phyloP scores from a whole-genome alignment of 2,888 invertebrate species.

The Oeneis ivallda region DNA sequence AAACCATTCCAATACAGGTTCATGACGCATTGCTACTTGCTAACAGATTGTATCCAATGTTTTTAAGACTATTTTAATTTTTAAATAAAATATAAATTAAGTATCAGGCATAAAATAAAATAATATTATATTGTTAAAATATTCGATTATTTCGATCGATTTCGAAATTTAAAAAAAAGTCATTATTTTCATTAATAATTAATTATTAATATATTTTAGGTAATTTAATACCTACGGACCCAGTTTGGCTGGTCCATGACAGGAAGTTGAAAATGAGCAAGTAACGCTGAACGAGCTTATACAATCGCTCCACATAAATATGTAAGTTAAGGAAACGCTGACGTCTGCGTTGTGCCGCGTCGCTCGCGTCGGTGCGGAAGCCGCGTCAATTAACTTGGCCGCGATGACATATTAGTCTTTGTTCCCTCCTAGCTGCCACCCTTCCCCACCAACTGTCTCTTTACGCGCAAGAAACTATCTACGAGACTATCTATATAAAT shows the following conservation, averaged over 20 bases:
- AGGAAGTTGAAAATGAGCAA: constrained; percentile 48
- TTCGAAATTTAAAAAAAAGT: too few relatives aligned
- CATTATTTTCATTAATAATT: too few relatives aligned
- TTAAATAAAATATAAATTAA: too few relatives aligned
- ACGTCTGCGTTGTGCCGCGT: constrained; percentile 76
- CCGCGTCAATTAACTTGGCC: constrained; percentile 80
- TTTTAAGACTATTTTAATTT: too few relatives aligned
- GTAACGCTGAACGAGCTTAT: constrained; percentile 47
- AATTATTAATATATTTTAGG: too few relatives aligned
- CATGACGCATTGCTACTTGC: too few relatives aligned
- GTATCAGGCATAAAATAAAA: too few relatives aligned
- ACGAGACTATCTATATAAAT: constrained; percentile 31
- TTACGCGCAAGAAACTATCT: constrained; percentile 57
- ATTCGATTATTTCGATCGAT: too few relatives aligned
- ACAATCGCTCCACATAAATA: constrained; percentile 67
- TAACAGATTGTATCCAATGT: too few relatives aligned
- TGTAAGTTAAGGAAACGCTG: constrained; percentile 74
- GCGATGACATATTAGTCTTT: constrained; percentile 81
- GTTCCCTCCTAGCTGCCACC: constrained; percentile 55
- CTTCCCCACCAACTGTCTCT: constrained; percentile 49
- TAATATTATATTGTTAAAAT: too few relatives aligned
- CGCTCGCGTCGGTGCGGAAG: constrained; percentile 75
- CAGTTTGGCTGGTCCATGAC: constrained; percentile 13
- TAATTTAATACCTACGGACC: too few relatives aligned
- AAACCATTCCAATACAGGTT: too few relatives aligned